A percentile compares a stretch with the other conserved stretches of the same genome.
These are phyloP conservation scores for Peromyscus eremicus DNA, from an alignment of 2,797 vertebrate genomes.

Conservation along the genomic window DNA sequence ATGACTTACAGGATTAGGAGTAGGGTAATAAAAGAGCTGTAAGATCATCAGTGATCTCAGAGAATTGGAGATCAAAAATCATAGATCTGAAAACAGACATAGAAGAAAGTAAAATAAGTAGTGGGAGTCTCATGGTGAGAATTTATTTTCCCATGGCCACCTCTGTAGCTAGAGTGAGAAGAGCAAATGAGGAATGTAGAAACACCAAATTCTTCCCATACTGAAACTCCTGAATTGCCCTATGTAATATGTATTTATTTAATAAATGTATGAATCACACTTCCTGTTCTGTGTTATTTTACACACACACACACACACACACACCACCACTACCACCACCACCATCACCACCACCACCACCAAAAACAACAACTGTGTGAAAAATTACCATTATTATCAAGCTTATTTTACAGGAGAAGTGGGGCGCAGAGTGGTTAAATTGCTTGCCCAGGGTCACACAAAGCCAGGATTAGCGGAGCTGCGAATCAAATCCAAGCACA, in stretches of 20 bases:
- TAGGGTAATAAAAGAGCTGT: not conserved
- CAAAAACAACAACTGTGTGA: not conserved
- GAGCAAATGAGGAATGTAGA: not conserved
- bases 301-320: not conserved
- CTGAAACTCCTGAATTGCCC: not conserved
- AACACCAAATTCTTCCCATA: not conserved
- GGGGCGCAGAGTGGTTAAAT: not conserved
- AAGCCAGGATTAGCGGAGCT: conserved; percentile 6
- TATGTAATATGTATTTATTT: not conserved
- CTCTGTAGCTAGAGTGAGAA: not conserved
- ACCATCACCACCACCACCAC: fast-evolving
- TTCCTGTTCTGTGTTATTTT: not conserved
- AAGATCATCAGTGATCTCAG: not conserved
- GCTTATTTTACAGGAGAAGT: not conserved
- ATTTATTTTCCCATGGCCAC: not conserved
- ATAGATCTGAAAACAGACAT: not conserved
- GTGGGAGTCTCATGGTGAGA: not conserved
- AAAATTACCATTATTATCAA: not conserved
- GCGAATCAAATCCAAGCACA: conserved; percentile 21
- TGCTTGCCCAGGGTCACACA: not conserved
- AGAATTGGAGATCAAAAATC: not conserved
- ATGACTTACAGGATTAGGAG: not conserved
- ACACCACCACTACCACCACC: too few relatives aligned
- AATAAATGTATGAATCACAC: not conserved
- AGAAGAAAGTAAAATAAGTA: conserved; percentile 42